phyloP scores from a whole-genome alignment of 1,140 invertebrate genomes.

The Ceratosolen solmsi region DNA sequence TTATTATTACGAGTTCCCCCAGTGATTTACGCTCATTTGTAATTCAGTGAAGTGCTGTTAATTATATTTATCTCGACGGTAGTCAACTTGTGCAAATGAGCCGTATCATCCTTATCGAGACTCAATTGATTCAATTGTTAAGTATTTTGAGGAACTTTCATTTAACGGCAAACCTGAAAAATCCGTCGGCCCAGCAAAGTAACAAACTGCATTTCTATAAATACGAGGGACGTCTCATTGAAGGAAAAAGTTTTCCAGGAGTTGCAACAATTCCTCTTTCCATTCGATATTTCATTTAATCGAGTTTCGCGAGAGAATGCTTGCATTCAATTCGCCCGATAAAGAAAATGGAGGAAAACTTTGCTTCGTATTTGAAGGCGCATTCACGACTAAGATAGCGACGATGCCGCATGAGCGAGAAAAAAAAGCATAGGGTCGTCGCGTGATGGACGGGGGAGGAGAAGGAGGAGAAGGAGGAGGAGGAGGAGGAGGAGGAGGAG shows the following conservation, averaged over 20 bases:
- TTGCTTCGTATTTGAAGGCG: slow-evolving; percentile 40
- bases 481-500: neutral
- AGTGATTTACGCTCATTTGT: no score
- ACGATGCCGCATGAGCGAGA: neutral
- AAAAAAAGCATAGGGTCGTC: neutral
- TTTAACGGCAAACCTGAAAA: neutral
- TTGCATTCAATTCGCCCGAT: slow-evolving; percentile 34
- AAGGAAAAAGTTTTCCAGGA: neutral
- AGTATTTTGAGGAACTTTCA: neutral
- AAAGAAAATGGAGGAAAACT: slow-evolving; percentile 47
- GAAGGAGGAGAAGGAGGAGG: neutral
- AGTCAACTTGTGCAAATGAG: neutral
- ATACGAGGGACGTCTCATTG: neutral
- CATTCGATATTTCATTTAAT: slow-evolving; percentile 38
- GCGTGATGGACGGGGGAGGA: neutral
- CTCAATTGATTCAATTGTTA: no score
- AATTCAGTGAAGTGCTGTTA: no score
- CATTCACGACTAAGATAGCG: slow-evolving; percentile 16
- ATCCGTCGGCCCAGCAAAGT: neutral
- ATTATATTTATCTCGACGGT: neutral
- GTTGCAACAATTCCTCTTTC: neutral
- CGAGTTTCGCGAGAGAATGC: slow-evolving; percentile 17
- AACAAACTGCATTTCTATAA: slow-evolving; percentile 2
- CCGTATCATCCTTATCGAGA: neutral
- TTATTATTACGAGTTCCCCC: no score